phyloP scores from a whole-genome alignment of 2,113 vertebrate species.

The Eublepharis macularius region DNA sequence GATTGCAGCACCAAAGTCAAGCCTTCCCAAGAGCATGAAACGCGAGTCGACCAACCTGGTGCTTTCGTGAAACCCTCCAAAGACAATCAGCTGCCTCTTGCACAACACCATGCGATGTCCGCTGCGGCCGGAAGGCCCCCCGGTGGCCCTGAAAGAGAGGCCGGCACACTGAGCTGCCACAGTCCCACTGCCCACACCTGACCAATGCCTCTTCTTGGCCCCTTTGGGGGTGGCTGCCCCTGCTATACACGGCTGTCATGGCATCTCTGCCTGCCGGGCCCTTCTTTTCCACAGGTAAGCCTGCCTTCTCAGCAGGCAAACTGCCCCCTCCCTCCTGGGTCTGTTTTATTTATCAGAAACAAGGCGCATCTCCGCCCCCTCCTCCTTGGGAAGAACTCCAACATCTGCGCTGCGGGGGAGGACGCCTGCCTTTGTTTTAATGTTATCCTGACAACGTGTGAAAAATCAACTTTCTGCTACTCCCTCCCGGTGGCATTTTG shows the following conservation, averaged over 20 bases:
- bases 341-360: neutral
- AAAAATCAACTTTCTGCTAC: neutral
- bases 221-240: neutral
- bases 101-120: constrained; percentile 93
- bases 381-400: neutral
- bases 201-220: neutral
- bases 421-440: neutral
- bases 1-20: neutral
- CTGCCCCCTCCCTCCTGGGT: neutral
- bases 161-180: neutral
- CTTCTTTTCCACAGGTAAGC: neutral
- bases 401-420: neutral
- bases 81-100: constrained; percentile 89
- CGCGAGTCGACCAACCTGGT: constrained; percentile 74
- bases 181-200: accelerated
- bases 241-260: too few species aligned
- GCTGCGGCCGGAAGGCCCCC: constrained; percentile 91
- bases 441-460: neutral
- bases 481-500: neutral
- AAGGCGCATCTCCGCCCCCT: neutral
- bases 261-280: too few species aligned
- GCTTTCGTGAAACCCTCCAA: constrained; percentile 96
- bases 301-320: neutral
- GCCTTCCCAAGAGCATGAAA: neutral
- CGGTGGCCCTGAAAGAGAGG: constrained; percentile 77